Evolutionary conservation across 2,888 invertebrate genomes (phyloP).

Genomic region (Aromia moschata): DNA sequence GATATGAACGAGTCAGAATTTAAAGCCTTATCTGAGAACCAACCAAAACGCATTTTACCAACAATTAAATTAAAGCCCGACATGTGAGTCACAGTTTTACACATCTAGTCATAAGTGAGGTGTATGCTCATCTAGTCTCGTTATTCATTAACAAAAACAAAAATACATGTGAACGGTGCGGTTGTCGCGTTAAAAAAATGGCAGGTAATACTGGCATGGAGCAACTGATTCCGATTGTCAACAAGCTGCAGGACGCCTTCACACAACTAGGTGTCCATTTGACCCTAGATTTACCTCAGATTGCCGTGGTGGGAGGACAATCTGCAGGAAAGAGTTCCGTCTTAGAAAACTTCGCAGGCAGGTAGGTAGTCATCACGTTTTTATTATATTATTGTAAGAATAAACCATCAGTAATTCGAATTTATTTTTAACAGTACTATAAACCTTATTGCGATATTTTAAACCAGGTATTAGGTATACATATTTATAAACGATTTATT

Average conservation of each 20-base stretch:
- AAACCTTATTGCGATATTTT: too few relatives aligned
- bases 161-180: slow-evolving; percentile 18
- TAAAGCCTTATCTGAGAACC: slow-evolving; percentile 16
- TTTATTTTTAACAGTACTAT: too few relatives aligned
- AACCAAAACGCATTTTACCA: slow-evolving; percentile 9
- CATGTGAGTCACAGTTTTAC: slow-evolving; percentile 29
- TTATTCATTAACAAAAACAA: slow-evolving; percentile 11
- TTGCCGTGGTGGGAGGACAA: slow-evolving; percentile 99
- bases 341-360: slow-evolving; percentile 99
- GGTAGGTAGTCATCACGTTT: slow-evolving; percentile 76
- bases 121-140: slow-evolving; percentile 7
- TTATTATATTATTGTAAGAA: too few relatives aligned
- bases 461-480: too few relatives aligned
- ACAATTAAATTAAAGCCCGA: slow-evolving; percentile 18
- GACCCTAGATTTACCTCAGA: slow-evolving; percentile 99
- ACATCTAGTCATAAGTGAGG: slow-evolving; percentile 25
- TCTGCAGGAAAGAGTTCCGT: slow-evolving; percentile 99
- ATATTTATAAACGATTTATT: slow-evolving; percentile 17
- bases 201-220: slow-evolving; percentile 92
- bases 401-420: too few relatives aligned
- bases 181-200: slow-evolving; percentile 61
- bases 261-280: slow-evolving; percentile 97
- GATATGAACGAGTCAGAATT: slow-evolving; percentile 10
- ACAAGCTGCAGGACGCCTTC: slow-evolving; percentile 99
- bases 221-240: slow-evolving; percentile 98